Percentiles rank a stretch among this genome's conserved stretches.
These are phyloP conservation scores for Xenotilapia flavipinnis DNA, from an alignment of 2,113 vertebrate species.

Conservation along the genomic window DNA sequence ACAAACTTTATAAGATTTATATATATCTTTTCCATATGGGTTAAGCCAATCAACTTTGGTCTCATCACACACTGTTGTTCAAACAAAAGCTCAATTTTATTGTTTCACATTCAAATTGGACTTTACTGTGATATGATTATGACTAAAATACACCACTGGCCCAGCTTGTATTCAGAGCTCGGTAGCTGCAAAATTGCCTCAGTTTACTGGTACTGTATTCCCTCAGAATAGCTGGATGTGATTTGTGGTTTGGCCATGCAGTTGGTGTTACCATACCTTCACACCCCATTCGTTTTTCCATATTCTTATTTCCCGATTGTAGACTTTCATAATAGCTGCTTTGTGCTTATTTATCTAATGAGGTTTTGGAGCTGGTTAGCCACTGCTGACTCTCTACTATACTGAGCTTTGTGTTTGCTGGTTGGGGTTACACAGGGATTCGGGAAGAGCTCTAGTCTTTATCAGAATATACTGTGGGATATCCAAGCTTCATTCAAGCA, in stretches of 20 bases:
- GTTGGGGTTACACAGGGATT: background rate
- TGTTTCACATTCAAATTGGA: background rate
- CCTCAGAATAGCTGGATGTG: background rate
- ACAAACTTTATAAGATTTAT: background rate
- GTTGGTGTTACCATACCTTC: background rate
- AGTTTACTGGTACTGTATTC: background rate
- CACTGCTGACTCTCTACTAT: background rate
- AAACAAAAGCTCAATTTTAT: background rate
- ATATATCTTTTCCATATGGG: background rate
- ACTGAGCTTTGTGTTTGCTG: background rate
- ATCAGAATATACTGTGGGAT: background rate
- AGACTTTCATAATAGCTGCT: background rate
- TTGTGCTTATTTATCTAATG: background rate
- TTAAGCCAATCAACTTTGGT: background rate
- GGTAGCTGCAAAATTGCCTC: background rate
- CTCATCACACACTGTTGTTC: background rate
- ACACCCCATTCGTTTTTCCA: background rate
- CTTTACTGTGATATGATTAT: background rate
- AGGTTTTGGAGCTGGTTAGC: background rate
- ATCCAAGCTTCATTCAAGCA: background rate
- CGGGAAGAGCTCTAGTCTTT: background rate
- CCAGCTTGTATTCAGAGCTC: background rate
- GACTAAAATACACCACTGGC: background rate
- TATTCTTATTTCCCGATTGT: background rate
- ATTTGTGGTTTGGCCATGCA: background rate